Percentiles rank a stretch among this genome's conserved stretches.
These are phyloP conservation scores for Sciurus vulgaris DNA, from an alignment of 2,797 vertebrate genomes.

Conservation along the genomic window DNA sequence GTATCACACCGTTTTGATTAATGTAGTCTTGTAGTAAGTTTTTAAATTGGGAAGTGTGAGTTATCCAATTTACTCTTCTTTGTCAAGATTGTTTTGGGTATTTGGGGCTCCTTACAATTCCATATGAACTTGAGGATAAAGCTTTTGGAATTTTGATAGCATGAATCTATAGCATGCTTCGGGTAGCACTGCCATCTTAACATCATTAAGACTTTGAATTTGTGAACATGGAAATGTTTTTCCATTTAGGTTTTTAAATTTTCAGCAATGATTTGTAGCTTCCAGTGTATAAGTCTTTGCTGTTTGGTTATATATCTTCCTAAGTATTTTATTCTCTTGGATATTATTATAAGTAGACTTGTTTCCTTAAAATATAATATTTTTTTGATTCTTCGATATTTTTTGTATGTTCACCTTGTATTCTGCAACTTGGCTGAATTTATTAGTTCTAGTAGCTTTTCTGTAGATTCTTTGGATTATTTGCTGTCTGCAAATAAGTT, in stretches of 20 bases:
- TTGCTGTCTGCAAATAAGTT: neutral
- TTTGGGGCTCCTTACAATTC: neutral
- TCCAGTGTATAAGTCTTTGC: neutral
- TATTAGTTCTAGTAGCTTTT: neutral
- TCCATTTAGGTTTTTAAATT: neutral
- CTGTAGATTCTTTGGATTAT: neutral
- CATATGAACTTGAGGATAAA: neutral
- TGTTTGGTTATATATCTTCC: neutral
- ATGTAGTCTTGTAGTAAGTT: neutral
- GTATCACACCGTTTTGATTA: neutral
- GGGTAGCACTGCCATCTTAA: neutral
- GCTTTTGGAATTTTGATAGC: neutral
- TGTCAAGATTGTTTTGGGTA: neutral
- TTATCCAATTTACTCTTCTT: neutral
- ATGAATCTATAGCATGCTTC: neutral
- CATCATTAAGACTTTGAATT: neutral
- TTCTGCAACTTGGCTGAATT: neutral
- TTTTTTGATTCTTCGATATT: neutral
- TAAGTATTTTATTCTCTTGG: neutral
- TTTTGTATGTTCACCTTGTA: neutral
- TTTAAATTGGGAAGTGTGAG: neutral
- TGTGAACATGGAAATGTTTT: neutral
- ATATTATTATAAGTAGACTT: neutral
- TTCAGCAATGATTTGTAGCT: neutral
- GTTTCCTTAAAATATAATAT: neutral